phyloP scores from a whole-genome alignment of 1,140 invertebrate genomes.

The Eupristina koningsbergeri region DNA sequence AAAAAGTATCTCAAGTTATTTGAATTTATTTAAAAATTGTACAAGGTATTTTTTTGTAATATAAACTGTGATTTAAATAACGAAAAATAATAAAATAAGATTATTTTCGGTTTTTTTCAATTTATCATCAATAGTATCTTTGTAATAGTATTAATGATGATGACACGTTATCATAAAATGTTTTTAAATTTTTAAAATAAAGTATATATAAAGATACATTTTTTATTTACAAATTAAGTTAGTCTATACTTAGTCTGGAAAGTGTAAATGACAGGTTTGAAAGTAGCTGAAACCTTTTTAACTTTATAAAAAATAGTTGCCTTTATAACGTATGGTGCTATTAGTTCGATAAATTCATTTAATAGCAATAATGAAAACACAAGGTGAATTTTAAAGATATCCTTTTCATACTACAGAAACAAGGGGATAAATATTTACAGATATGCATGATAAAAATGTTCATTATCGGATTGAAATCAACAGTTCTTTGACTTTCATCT shows the following conservation, averaged over 20 bases:
- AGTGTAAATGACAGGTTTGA: neutral
- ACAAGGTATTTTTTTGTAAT: neutral
- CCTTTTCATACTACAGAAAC: neutral
- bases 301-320: neutral
- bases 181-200: neutral
- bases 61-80: neutral
- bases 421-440: neutral
- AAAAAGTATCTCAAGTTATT: neutral
- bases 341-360: too few relatives aligned
- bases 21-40: neutral
- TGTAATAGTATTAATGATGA: neutral
- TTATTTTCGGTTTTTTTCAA: neutral
- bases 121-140: neutral
- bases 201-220: neutral
- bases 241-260: neutral
- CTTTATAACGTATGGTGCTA: neutral
- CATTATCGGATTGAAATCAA: neutral
- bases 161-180: neutral
- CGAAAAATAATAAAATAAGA: neutral
- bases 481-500: neutral
- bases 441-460: neutral
- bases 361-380: neutral
- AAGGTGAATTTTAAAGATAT: neutral
- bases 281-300: neutral
- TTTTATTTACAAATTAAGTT: neutral